These are phyloP conservation scores for Scaptodrosophila latifasciaeformis DNA, from an alignment of 2,888 invertebrate species.

Conservation along the genomic window DNA sequence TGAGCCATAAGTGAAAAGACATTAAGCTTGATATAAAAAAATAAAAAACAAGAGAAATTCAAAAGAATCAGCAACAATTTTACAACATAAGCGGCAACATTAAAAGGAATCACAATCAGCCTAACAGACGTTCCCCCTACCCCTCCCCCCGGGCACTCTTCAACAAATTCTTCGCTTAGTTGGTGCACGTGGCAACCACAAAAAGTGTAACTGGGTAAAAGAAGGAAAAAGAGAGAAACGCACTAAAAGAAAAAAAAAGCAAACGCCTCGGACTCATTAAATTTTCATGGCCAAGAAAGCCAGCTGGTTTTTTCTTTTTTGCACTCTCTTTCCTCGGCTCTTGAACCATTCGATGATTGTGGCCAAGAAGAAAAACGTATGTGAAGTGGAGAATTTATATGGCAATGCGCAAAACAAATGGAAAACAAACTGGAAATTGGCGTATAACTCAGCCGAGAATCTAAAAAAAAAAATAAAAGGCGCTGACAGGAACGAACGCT, in stretches of 20 bases:
- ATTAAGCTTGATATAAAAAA: no score
- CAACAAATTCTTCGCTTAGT: no score
- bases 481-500: no score
- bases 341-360: not conserved
- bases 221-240: constrained; percentile 14
- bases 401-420: constrained; percentile 41
- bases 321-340: constrained; percentile 4
- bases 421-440: constrained; percentile 51
- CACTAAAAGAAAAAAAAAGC: constrained; percentile 21
- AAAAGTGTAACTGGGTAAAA: not conserved
- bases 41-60: no score
- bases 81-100: constrained; percentile 49
- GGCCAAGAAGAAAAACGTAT: constrained; percentile 18
- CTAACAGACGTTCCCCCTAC: not conserved
- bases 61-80: constrained; percentile 53
- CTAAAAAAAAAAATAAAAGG: constrained; percentile 6
- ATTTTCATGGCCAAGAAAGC: constrained; percentile 47
- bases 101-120: constrained; percentile 18
- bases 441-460: constrained; percentile 32
- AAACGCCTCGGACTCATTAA: constrained; percentile 47
- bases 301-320: constrained; percentile 34
- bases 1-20: constrained; percentile 12
- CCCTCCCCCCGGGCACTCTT: no score
- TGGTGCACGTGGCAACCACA: constrained; percentile 17
- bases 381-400: constrained; percentile 27